Evolutionary conservation across 2,888 invertebrate genomes (phyloP).

Genomic region (Drosophila glabriapex): DNA sequence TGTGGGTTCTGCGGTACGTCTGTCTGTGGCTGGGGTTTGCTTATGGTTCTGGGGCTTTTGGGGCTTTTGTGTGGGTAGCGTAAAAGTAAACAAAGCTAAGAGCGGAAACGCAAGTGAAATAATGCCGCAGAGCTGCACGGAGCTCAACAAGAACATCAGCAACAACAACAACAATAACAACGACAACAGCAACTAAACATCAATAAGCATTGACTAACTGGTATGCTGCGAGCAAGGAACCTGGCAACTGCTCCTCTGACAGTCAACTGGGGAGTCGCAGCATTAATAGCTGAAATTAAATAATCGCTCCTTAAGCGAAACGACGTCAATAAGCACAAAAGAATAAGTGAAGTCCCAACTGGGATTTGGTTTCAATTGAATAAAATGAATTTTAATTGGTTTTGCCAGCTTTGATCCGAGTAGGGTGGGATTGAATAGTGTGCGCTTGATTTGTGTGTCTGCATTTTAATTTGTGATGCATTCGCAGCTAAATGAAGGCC

Average conservation of each 20-base stretch:
- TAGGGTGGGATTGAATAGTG: constrained; percentile 4
- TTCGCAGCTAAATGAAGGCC: neutral
- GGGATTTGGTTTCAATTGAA: constrained; percentile 76
- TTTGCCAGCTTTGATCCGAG: constrained; percentile 11
- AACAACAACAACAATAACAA: constrained; percentile 37
- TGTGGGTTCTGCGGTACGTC: constrained; percentile 39
- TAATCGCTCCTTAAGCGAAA: constrained; percentile 77
- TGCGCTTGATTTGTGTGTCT: constrained; percentile 29
- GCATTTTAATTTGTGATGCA: constrained; percentile 7
- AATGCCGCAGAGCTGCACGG: constrained; percentile 64
- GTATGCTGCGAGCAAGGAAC: constrained; percentile 43
- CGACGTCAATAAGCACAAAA: constrained; percentile 48
- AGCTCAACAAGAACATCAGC: constrained; percentile 43
- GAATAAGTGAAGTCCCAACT: constrained; percentile 66
- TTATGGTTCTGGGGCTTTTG: constrained; percentile 71
- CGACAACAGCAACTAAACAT: constrained; percentile 71
- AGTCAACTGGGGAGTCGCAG: constrained; percentile 61
- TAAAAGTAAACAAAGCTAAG: constrained; percentile 80
- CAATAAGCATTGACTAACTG: constrained; percentile 80
- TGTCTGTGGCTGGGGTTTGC: constrained; percentile 49
- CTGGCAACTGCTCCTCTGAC: constrained; percentile 46
- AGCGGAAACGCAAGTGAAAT: constrained; percentile 80
- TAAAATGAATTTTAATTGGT: constrained; percentile 79
- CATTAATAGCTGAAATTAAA: constrained; percentile 80
- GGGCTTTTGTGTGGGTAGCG: constrained; percentile 79